Percentiles rank a stretch among this genome's conserved stretches.
These are phyloP conservation scores for Lagria hirta DNA, from an alignment of 2,888 invertebrate genomes.

Conservation along the genomic window DNA sequence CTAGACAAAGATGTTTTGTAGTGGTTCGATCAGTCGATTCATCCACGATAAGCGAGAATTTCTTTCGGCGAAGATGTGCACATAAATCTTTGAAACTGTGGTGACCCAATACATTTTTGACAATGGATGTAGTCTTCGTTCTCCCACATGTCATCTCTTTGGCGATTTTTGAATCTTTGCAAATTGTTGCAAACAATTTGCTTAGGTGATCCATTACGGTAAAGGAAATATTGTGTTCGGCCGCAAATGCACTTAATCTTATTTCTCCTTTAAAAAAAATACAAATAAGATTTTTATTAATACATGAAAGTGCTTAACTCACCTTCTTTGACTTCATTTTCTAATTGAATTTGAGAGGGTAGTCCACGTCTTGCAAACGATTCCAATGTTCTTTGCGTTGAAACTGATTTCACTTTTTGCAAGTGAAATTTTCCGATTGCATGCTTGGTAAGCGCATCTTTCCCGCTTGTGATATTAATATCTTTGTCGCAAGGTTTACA, in stretches of 20 bases:
- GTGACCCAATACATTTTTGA: constrained; percentile 30
- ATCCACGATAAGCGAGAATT: constrained; percentile 27
- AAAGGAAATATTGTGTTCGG: constrained; percentile 37
- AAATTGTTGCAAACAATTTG: constrained; percentile 27
- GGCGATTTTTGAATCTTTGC: constrained; percentile 33
- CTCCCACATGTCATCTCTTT: constrained; percentile 28
- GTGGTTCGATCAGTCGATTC: constrained; percentile 25
- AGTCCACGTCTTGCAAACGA: constrained; percentile 1
- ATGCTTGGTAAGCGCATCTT: constrained; percentile 22
- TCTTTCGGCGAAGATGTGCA: constrained; percentile 8
- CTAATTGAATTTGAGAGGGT: constrained; percentile 3
- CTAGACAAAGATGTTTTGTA: neutral
- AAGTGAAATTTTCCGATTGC: constrained; percentile 7
- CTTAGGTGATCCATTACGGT: constrained; percentile 31
- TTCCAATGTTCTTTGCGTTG: constrained; percentile 3
- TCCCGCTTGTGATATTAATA: constrained; percentile 20
- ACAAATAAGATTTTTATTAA: neutral
- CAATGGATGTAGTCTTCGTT: constrained; percentile 31
- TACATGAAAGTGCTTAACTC: neutral
- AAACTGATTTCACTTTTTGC: constrained; percentile 6
- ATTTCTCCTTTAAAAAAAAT: constrained; percentile 2
- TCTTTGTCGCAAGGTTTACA: constrained; percentile 19
- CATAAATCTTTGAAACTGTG: constrained; percentile 10
- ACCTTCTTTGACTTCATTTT: constrained; percentile 16
- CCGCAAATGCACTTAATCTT: constrained; percentile 14